Conservation (phyloP, 2,113 vertebrate genomes). For the Xiphophorus couchianus region DNA sequence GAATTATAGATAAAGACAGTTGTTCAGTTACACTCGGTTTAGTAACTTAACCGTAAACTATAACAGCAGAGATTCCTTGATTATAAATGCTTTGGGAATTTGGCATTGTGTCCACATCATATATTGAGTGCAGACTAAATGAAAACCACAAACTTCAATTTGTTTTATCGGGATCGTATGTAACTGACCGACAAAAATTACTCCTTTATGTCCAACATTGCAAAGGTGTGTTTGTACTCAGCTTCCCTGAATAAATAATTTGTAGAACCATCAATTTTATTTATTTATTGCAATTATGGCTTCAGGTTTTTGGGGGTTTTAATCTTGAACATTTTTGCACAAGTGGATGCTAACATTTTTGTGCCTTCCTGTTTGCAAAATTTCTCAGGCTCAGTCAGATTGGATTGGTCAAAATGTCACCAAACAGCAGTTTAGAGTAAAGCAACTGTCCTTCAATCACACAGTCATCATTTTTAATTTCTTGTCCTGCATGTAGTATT, state of each 20-base stretch:
- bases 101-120: conserved; percentile 13
- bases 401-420: too few species aligned
- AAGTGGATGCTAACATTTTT: too few species aligned
- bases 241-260: background rate
- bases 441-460: too few species aligned
- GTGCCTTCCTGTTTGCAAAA: too few species aligned
- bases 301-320: too few species aligned
- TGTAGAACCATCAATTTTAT: background rate
- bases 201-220: background rate
- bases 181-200: background rate
- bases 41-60: conserved; percentile 50
- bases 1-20: conserved; percentile 65
- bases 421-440: too few species aligned
- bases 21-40: conserved; percentile 56
- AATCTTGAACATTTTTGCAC: too few species aligned
- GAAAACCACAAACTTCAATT: background rate
- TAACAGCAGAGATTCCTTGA: conserved; percentile 4
- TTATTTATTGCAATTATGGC: background rate
- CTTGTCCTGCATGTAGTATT: too few species aligned
- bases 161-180: background rate
- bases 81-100: conserved; percentile 17
- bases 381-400: too few species aligned
- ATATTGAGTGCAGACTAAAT: conserved; percentile 3
- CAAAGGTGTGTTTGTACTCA: background rate
- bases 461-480: too few species aligned